phyloP scores from a whole-genome alignment of 2,888 invertebrate species.

The Lutraria lutraria region DNA sequence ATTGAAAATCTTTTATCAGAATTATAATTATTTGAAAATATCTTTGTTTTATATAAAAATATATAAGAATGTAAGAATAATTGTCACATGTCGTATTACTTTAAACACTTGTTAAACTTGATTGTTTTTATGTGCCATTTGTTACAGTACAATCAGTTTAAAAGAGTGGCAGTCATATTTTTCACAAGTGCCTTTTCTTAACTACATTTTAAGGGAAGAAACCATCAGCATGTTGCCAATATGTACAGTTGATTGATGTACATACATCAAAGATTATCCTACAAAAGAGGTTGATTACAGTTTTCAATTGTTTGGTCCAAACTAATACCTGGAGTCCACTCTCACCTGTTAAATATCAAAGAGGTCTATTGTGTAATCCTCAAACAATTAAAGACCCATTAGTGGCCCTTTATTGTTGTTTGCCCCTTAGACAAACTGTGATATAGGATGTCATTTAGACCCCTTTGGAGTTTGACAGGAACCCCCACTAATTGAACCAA shows the following conservation, averaged over 20 bases:
- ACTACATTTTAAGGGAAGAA: not conserved
- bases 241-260: slow-evolving; percentile 8
- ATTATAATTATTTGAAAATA: no score
- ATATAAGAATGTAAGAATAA: not conserved
- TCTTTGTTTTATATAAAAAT: no score
- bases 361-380: slow-evolving; percentile 20
- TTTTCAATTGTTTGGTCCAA: not conserved
- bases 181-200: not conserved
- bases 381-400: slow-evolving; percentile 34
- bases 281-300: slow-evolving; percentile 28
- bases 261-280: slow-evolving; percentile 34
- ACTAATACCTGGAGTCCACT: not conserved
- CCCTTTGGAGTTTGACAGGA: slow-evolving; percentile 32
- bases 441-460: slow-evolving; percentile 23
- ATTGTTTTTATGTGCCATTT: not conserved
- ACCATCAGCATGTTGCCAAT: not conserved
- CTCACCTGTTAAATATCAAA: slow-evolving; percentile 30
- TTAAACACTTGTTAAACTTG: not conserved
- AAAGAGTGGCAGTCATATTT: slow-evolving; percentile 6
- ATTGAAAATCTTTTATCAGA: no score
- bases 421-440: slow-evolving; percentile 32
- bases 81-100: slow-evolving; percentile 4
- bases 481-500: slow-evolving; percentile 18
- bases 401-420: slow-evolving; percentile 24
- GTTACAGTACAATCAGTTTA: not conserved